phyloP scores from a whole-genome alignment of 2,113 vertebrate genomes.

The Speoplatyrhinus poulsoni region DNA sequence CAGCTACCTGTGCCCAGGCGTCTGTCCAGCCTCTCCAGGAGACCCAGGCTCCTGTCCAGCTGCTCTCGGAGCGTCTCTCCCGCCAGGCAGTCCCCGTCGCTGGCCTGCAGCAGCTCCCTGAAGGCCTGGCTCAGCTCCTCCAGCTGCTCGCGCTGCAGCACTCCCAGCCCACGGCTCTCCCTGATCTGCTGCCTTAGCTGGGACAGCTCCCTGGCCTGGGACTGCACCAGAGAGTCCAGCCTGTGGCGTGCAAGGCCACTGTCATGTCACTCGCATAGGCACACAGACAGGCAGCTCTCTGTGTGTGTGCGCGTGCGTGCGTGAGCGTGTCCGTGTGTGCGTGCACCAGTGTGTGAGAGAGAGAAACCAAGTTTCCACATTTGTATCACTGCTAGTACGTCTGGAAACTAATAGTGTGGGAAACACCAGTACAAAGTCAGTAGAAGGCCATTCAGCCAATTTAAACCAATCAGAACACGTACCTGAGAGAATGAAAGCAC shows the following conservation, averaged over 20 bases:
- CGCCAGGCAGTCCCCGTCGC: constrained; percentile 77
- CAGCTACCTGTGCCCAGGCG: constrained; percentile 79
- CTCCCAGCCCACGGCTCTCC: constrained; percentile 79
- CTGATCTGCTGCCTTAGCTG: constrained; percentile 86
- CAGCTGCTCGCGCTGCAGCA: constrained; percentile 80
- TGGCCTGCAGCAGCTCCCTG: constrained; percentile 84
- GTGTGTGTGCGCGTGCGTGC: too few relatives aligned
- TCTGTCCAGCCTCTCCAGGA: constrained; percentile 82
- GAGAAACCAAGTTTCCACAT: too few relatives aligned
- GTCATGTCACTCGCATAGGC: not conserved
- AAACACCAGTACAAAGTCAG: too few relatives aligned
- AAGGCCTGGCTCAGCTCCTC: constrained; percentile 80
- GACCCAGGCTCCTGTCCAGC: constrained; percentile 78
- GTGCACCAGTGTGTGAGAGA: too few relatives aligned
- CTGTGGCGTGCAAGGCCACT: constrained; percentile 60
- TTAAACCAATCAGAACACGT: too few relatives aligned
- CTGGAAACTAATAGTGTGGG: too few relatives aligned
- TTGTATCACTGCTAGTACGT: too few relatives aligned
- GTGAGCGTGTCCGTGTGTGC: too few relatives aligned
- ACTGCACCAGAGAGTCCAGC: constrained; percentile 85
- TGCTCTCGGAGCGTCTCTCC: constrained; percentile 84
- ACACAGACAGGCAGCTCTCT: too few relatives aligned
- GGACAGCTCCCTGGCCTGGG: constrained; percentile 86
- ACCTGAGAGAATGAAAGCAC: too few relatives aligned
- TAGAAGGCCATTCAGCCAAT: too few relatives aligned